Evolutionary conservation across 2,113 vertebrate species (phyloP).

Genomic region (Tragelaphus buxtoni): DNA sequence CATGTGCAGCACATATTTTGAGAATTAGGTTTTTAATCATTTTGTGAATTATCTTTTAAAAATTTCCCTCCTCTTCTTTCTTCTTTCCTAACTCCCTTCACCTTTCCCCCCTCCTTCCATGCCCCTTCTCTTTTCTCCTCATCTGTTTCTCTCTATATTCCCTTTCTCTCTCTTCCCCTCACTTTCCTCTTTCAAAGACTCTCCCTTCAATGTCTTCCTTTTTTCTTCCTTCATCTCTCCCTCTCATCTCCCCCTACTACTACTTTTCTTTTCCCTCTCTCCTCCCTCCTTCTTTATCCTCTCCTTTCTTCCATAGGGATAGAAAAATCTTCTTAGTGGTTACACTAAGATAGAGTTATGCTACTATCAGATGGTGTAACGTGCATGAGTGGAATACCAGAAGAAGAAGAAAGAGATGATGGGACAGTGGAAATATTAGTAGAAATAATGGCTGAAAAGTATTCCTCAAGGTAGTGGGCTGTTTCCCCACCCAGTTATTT

Average conservation of each 20-base stretch:
- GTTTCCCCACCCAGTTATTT: background rate
- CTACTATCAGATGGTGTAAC: background rate
- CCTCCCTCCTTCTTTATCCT: background rate
- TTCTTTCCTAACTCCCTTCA: background rate
- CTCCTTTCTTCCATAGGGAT: background rate
- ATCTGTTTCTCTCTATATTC: background rate
- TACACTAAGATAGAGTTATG: background rate
- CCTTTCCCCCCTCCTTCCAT: accelerated
- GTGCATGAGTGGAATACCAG: background rate
- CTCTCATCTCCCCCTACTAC: background rate
- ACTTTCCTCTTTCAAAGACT: background rate
- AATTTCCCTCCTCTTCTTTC: background rate
- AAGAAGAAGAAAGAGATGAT: background rate
- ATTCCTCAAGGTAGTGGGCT: background rate
- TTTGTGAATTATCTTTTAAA: background rate
- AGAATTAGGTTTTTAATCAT: background rate
- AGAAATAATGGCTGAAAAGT: background rate
- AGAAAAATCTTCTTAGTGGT: background rate
- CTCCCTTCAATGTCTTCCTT: background rate
- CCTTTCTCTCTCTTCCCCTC: background rate
- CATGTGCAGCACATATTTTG: background rate
- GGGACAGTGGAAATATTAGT: background rate
- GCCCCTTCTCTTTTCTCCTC: background rate
- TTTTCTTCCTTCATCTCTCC: background rate
- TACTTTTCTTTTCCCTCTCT: background rate